phyloP scores from a whole-genome alignment of 2,888 invertebrate species.

The Acanthosepion pharaonis region DNA sequence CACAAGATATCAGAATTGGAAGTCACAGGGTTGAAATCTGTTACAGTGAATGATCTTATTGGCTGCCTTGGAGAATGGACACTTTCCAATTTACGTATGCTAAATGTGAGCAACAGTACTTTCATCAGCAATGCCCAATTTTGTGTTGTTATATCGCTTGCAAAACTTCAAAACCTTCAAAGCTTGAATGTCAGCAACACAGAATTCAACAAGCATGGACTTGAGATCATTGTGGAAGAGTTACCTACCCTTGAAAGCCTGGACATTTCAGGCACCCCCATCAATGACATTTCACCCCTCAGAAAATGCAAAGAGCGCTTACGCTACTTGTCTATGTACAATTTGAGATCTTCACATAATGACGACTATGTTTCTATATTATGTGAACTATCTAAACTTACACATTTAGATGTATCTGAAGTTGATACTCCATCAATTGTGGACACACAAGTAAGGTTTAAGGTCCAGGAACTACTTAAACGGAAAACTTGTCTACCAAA shows the following conservation, averaged over 20 bases:
- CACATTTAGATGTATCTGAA: constrained; percentile 79
- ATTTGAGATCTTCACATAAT: constrained; percentile 75
- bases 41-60: constrained; percentile 80
- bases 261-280: constrained; percentile 81
- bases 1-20: constrained; percentile 81
- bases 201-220: constrained; percentile 81
- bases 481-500: constrained; percentile 76
- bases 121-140: constrained; percentile 80
- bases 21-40: constrained; percentile 78
- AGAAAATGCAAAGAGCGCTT: constrained; percentile 78
- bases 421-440: constrained; percentile 77
- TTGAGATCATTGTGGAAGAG: constrained; percentile 81
- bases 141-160: constrained; percentile 79
- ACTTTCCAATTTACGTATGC: constrained; percentile 78
- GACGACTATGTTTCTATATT: constrained; percentile 77
- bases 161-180: constrained; percentile 79
- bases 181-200: constrained; percentile 81
- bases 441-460: constrained; percentile 72
- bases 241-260: constrained; percentile 80
- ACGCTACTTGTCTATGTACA: constrained; percentile 79
- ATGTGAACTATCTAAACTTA: constrained; percentile 77
- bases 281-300: constrained; percentile 80
- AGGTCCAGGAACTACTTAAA: constrained; percentile 66
- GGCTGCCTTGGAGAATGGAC: constrained; percentile 82
- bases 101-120: constrained; percentile 80